phyloP scores from a whole-genome alignment of 2,113 vertebrate species.

The Morone saxatilis region DNA sequence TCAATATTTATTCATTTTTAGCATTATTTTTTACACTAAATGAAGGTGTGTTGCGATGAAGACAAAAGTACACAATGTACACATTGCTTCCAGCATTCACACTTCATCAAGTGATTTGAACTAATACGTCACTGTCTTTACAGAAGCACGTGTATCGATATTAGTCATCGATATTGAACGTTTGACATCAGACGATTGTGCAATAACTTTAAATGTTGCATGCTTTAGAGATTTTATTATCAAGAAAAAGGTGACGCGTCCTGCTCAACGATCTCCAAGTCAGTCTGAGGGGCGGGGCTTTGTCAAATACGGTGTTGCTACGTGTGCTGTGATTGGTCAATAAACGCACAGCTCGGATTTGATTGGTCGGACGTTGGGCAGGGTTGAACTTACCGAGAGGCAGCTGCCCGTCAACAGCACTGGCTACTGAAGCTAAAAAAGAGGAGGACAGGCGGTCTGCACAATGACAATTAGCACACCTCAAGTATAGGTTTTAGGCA shows the following conservation, averaged over 20 bases:
- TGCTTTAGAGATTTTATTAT: constrained; percentile 43
- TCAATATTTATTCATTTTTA: neutral
- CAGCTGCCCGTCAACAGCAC: constrained; percentile 59
- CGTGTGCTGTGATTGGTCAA: constrained; percentile 69
- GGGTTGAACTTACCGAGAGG: constrained; percentile 50
- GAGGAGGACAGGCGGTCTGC: constrained; percentile 15
- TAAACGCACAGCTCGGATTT: neutral
- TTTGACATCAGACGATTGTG: neutral
- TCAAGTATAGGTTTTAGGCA: constrained; percentile 23
- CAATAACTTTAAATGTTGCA: constrained; percentile 19
- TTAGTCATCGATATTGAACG: rapidly evolving
- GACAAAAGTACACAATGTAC: constrained; percentile 60
- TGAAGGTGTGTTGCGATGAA: neutral
- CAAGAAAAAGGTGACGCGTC: constrained; percentile 76
- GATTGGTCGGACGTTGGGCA: constrained; percentile 45
- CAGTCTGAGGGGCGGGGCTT: constrained; percentile 44
- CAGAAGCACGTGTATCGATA: rapidly evolving
- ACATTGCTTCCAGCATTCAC: neutral
- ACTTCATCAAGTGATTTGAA: neutral
- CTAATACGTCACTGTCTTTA: neutral
- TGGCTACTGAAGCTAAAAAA: constrained; percentile 38
- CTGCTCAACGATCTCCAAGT: constrained; percentile 51
- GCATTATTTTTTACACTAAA: neutral
- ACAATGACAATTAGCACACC: constrained; percentile 50
- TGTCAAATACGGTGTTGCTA: neutral